Percentiles rank a stretch among this genome's conserved stretches.
Evolutionary conservation across 1,140 invertebrate species (phyloP).

Genomic region (Drosophila funebris): DNA sequence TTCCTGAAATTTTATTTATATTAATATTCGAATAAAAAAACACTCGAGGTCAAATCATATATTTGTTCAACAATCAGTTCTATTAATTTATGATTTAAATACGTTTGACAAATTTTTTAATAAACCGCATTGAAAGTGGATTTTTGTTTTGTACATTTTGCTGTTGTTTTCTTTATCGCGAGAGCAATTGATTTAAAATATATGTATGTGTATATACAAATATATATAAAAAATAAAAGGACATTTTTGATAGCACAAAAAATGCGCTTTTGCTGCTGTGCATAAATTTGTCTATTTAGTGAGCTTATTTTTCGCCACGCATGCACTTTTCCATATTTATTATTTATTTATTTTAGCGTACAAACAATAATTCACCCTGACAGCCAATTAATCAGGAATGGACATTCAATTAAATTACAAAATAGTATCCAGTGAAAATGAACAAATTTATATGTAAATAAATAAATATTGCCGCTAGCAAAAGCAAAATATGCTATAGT

Average conservation of each 20-base stretch:
- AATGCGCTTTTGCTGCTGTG: slow-evolving; percentile 54
- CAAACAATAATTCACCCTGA: slow-evolving; percentile 73
- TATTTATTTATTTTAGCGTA: slow-evolving; percentile 72
- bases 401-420: slow-evolving; percentile 82
- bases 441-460: slow-evolving; percentile 29
- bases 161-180: slow-evolving; percentile 50
- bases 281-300: slow-evolving; percentile 63
- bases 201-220: no score
- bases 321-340: slow-evolving; percentile 72
- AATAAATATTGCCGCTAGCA: slow-evolving; percentile 45
- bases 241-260: slow-evolving; percentile 4
- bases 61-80: slow-evolving; percentile 8
- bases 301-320: slow-evolving; percentile 38
- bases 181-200: slow-evolving; percentile 65
- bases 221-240: slow-evolving; percentile 26
- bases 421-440: slow-evolving; percentile 52
- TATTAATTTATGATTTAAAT: slow-evolving; percentile 33
- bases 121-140: background rate
- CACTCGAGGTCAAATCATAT: background rate
- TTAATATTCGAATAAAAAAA: background rate
- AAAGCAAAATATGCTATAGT: slow-evolving; percentile 65
- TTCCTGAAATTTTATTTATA: background rate
- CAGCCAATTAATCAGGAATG: slow-evolving; percentile 82
- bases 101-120: slow-evolving; percentile 3
- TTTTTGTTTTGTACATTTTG: slow-evolving; percentile 24